Conservation (phyloP, 2,797 vertebrate species). For the Artibeus jamaicensis region DNA sequence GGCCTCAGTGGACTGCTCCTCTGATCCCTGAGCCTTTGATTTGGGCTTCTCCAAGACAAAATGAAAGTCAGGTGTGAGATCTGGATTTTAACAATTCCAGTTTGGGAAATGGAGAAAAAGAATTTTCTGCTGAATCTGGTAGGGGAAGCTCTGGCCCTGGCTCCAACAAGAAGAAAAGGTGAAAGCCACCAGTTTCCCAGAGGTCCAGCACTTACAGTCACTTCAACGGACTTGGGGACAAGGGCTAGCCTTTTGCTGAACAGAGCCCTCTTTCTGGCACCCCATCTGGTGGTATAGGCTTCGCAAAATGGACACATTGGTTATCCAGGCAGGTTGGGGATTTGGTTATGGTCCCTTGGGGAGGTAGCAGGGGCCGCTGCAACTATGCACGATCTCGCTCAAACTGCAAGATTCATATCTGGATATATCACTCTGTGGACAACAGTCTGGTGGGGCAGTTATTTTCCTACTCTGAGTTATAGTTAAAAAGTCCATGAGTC, state of each 20-base stretch:
- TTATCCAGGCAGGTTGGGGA: conserved; percentile 22
- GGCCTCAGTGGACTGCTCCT: conserved; percentile 90
- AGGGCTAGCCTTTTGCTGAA: conserved; percentile 1
- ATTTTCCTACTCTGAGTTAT: conserved; percentile 69
- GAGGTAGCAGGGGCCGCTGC: neutral
- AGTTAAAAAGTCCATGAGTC: conserved; percentile 5
- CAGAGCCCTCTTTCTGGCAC: neutral
- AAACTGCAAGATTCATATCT: neutral
- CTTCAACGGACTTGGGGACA: conserved; percentile 82
- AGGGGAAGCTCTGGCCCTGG: conserved; percentile 76
- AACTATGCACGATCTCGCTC: conserved; percentile 18
- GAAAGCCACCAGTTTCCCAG: conserved; percentile 86
- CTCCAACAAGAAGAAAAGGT: conserved; percentile 91
- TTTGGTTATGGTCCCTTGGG: conserved; percentile 30
- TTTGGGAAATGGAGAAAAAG: conserved; percentile 92
- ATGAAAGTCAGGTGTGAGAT: conserved; percentile 80
- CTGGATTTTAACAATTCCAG: conserved; percentile 86
- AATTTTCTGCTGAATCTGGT: conserved; percentile 83
- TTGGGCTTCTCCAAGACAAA: conserved; percentile 92
- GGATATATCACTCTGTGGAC: neutral
- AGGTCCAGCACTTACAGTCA: conserved; percentile 89
- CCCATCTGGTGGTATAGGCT: neutral
- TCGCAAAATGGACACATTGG: conserved; percentile 13
- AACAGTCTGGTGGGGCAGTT: neutral
- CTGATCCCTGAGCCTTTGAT: conserved; percentile 89